Evolutionary conservation across 2,113 vertebrate species (phyloP), one percentile per base, ranked within the genome.

Genomic region (Amia ocellicauda): DNA sequence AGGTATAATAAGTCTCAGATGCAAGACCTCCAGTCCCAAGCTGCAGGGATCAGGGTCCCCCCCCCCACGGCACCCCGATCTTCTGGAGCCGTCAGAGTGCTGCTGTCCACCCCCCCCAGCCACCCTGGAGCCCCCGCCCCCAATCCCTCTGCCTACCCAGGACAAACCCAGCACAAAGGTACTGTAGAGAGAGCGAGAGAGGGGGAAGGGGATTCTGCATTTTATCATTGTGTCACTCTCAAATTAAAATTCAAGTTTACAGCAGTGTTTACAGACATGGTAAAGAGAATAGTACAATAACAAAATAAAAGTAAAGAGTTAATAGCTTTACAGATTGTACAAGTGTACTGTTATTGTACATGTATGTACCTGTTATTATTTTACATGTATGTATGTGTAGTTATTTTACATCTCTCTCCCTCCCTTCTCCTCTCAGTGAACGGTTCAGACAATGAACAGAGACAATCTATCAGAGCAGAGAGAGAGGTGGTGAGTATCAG

Each of bases 401-500:
- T 9, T 3, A 17, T 11, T 52, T 17, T 56, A 60, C 51, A 29
- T 70, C 51, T 73, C 31, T 69, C 62, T 73, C 36, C 54, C 53
- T 56, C 23, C 23, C 16, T 3, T 55, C 20, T 41, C 74, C 41
- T 51, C 20, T 69, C 70, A 88, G 87, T 73, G 0, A 89, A 83
- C 27, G 83, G 73, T 3, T 4, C 77, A 4, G 69, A 69, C 28
- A 74, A 73, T 1, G 74, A 78, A 3, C 69, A 58, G 17, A 65
- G 77, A 26, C 84, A 87, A 17, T 66, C 84, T 7, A 75, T 86
- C 36, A 72, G 72, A 53, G 88, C 86, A 0, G 85, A 86, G 72
- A 77, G 79, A 74, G 90, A 92, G 69, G 89, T 92, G 88, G 90
- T 92, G 71, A 8, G 86, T 20, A 17, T 27, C 14, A n/a, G 23